Conservation (phyloP, 2,113 vertebrate species). For the Riparia riparia region DNA sequence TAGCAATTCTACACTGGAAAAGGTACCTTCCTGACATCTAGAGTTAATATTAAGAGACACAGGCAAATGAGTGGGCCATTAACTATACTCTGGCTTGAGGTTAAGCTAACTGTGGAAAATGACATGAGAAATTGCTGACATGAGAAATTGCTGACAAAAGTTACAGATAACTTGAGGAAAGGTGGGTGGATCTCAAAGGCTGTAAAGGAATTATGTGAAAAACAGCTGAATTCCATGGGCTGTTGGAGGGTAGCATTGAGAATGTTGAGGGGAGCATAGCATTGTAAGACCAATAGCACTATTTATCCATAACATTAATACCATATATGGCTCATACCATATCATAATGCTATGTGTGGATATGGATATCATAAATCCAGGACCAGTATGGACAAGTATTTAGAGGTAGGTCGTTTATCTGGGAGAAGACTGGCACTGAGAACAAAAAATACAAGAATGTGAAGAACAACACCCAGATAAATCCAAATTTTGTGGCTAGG, state of each 20-base stretch:
- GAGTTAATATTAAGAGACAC: background rate
- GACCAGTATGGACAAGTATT: background rate
- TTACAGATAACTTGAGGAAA: background rate
- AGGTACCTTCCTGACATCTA: background rate
- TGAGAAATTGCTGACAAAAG: background rate
- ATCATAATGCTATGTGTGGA: background rate
- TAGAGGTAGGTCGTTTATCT: background rate
- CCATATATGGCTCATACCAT: background rate
- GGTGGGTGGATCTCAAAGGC: background rate
- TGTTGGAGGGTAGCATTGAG: background rate
- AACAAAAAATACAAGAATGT: background rate
- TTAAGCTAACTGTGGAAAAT: background rate
- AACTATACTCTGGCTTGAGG: background rate
- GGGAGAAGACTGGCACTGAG: background rate
- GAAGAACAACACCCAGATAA: background rate
- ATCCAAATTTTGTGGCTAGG: background rate
- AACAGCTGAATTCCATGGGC: background rate
- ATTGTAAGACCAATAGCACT: background rate
- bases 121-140: too few species aligned
- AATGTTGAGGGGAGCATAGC: background rate
- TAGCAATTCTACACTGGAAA: background rate
- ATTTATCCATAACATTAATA: background rate
- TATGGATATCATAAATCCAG: background rate
- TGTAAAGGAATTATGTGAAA: background rate
- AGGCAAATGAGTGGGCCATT: background rate